Evolutionary conservation across 1,140 invertebrate genomes (phyloP), one percentile per base, ranked within the genome.

Genomic region (Solen grandis): DNA sequence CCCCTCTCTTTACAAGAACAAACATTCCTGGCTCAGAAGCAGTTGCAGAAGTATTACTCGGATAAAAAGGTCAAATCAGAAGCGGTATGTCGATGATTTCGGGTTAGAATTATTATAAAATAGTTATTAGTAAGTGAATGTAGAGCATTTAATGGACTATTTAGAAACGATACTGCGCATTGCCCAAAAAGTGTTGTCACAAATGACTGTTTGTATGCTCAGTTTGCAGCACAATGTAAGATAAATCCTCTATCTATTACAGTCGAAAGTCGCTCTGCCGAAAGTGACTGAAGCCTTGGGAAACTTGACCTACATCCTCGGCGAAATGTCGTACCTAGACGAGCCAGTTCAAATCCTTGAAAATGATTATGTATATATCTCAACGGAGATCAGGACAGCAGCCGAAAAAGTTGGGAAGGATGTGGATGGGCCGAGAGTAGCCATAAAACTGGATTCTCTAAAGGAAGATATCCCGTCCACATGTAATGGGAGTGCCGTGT

Each of bases 1-100:
- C 63, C 63, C 29, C 33, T 78, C 0, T 69, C 41, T 68, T 35
- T 78, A 33, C 75, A 78, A 50, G 75, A 78, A 57, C 75, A 69
- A n/a, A 78, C 75, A 22, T 78, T 78, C 57, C 65, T 78, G 22
- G 75, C 65, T 36, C 75, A 78, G 38, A 78, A 69, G 52, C 75
- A 78, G 29, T 41, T 78, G 19, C 75, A 78, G 54, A 78, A 78
- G 50, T 78, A 78, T 31, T 60, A 59, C 38, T 27, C 69, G 5
- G 63, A 69, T 25, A 78, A 78, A 50, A 31, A 68, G 14, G 59
- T 78, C 5, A 78, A 78, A 36, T 66, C 63, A 4, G 36, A 57
- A 57, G 63, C 75, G 33, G 75, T 78, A 60, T 36, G 75, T n/a
- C n/a, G n/a, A n/a, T n/a, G n/a, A n/a, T n/a, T n/a, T n/a, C n/a